Percentiles rank a stretch among this genome's conserved stretches.
Conservation (phyloP, 2,797 vertebrate species). For the Orestias chungarensis region DNA sequence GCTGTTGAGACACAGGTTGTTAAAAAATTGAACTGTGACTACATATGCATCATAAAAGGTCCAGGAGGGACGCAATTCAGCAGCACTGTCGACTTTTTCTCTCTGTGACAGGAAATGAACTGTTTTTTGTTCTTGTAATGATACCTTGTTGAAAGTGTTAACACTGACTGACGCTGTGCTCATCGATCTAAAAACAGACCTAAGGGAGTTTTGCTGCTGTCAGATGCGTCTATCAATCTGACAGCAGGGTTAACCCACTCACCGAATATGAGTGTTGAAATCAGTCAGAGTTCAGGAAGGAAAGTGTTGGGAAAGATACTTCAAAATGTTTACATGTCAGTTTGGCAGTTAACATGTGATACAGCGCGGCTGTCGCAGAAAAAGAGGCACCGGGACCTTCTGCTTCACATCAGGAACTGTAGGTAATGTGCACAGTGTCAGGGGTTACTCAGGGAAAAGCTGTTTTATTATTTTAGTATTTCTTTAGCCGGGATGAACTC, state of each 20-base stretch:
- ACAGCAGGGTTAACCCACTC: slow-evolving; percentile 3
- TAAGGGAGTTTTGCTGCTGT: slow-evolving; percentile 9
- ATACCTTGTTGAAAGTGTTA: background rate
- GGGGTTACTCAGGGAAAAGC: background rate
- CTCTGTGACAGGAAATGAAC: background rate
- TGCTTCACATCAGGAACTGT: background rate
- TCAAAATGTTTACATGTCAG: slow-evolving; percentile 11
- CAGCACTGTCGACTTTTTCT: background rate
- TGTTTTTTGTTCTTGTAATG: slow-evolving; percentile 3
- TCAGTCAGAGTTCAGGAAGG: slow-evolving; percentile 8
- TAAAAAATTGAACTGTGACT: background rate
- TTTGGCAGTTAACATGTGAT: slow-evolving; percentile 17
- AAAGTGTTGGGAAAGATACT: background rate
- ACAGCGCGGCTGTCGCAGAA: background rate
- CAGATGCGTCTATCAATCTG: slow-evolving; percentile 8
- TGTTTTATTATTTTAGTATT: background rate
- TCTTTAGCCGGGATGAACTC: background rate
- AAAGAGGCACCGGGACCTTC: background rate
- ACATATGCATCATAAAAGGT: background rate
- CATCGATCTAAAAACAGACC: slow-evolving; percentile 11
- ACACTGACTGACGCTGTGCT: background rate
- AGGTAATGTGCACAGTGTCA: background rate
- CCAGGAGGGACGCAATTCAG: background rate
- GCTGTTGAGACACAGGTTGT: background rate
- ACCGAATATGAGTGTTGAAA: slow-evolving; percentile 7